Conservation (phyloP, 1,140 invertebrate genomes). For the Caenorhabditis brenneri region DNA sequence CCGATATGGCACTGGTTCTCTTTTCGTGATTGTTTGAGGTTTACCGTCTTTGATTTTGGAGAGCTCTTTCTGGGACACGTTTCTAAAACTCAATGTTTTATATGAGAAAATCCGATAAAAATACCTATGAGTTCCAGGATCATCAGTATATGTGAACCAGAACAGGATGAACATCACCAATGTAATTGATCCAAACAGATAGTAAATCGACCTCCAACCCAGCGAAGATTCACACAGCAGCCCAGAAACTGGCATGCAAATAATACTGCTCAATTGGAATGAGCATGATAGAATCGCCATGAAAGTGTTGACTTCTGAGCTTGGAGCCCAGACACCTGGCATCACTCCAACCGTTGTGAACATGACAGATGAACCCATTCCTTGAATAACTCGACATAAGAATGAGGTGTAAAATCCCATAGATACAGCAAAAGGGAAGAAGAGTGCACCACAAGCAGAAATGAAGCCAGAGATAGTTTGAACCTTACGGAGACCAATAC, state of each 20-base stretch:
- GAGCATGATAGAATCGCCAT: conserved; percentile 46
- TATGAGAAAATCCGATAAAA: too few species aligned
- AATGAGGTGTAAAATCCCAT: conserved; percentile 23
- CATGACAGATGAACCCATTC: neutral
- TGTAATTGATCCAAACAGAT: conserved; percentile 53
- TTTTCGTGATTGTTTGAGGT: neutral
- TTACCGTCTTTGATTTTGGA: conserved; percentile 1
- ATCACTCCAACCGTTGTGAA: conserved; percentile 38
- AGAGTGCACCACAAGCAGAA: neutral
- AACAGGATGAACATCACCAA: conserved; percentile 53
- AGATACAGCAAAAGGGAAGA: conserved; percentile 43
- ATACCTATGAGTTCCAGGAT: conserved; percentile 47
- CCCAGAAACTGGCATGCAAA: conserved; percentile 62
- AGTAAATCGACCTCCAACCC: conserved; percentile 59
- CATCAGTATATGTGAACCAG: conserved; percentile 58
- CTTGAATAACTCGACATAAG: conserved; percentile 30
- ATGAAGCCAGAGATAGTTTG: neutral
- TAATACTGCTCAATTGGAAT: neutral
- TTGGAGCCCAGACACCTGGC: conserved; percentile 41
- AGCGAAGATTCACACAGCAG: conserved; percentile 53
- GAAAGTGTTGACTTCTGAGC: conserved; percentile 18
- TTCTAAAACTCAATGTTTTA: conserved; percentile 9
- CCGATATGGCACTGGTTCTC: neutral
- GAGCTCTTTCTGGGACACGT: conserved; percentile 30
- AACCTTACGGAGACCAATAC: too few species aligned